phyloP scores from a whole-genome alignment of 1,140 invertebrate genomes.

The Pristionchus pacificus region DNA sequence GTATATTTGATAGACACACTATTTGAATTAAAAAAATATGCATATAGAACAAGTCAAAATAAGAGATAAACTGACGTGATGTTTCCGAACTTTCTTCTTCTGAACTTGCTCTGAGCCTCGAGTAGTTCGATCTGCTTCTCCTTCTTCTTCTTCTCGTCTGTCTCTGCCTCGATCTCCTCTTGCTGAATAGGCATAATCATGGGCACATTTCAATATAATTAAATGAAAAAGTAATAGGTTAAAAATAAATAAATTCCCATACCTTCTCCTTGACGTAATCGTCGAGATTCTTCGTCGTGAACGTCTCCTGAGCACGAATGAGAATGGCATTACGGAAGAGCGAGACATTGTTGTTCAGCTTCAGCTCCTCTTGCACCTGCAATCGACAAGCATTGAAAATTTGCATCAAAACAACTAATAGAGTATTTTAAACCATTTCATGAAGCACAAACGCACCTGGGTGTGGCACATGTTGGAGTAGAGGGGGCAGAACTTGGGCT shows the following conservation, averaged over 20 bases:
- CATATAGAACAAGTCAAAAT: too few species aligned
- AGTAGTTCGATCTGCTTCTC: slow-evolving; percentile 21
- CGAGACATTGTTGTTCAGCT: neutral
- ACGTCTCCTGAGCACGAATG: slow-evolving; percentile 12
- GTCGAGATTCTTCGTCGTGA: slow-evolving; percentile 16
- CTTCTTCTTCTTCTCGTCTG: slow-evolving; percentile 33
- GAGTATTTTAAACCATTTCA: neutral
- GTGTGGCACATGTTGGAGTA: slow-evolving; percentile 50
- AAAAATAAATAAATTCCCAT: too few species aligned
- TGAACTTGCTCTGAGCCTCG: slow-evolving; percentile 36
- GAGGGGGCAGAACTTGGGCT: slow-evolving; percentile 52
- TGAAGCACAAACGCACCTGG: slow-evolving; percentile 20
- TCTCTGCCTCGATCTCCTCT: slow-evolving; percentile 25
- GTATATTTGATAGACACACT: neutral
- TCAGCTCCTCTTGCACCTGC: neutral
- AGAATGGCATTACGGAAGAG: slow-evolving; percentile 23
- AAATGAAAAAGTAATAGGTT: too few species aligned
- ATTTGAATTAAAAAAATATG: too few species aligned
- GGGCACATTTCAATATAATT: slow-evolving; percentile 36
- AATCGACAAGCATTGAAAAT: too few species aligned
- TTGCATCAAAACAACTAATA: slow-evolving; percentile 6
- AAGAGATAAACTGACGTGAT: slow-evolving; percentile 38
- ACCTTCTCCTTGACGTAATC: slow-evolving; percentile 21
- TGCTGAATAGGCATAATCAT: slow-evolving; percentile 5
- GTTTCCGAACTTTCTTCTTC: slow-evolving; percentile 38